phyloP scores from a whole-genome alignment of 2,888 invertebrate genomes.

The Elaeidobius kamerunicus region DNA sequence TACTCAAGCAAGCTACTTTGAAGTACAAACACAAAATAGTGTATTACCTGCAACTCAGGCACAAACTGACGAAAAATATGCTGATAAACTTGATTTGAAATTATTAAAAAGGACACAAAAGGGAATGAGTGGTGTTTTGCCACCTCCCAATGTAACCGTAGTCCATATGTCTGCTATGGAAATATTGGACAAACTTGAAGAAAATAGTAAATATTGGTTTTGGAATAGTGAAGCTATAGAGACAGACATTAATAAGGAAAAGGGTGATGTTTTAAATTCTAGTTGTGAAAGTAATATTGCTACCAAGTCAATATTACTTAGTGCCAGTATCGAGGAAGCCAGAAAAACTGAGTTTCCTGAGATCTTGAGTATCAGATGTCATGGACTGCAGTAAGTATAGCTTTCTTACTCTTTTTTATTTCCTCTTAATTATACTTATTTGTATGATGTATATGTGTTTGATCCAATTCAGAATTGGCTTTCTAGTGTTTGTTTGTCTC shows the following conservation, averaged over 20 bases:
- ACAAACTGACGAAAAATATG: conserved; percentile 36
- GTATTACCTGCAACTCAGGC: conserved; percentile 2
- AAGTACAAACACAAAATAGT: conserved; percentile 8
- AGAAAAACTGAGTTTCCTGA: conserved; percentile 57
- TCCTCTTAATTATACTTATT: not conserved
- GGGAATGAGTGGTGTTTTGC: conserved; percentile 65
- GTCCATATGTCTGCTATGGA: conserved; percentile 63
- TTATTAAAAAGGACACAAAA: conserved; percentile 53
- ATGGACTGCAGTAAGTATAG: conserved; percentile 69
- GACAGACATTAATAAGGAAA: conserved; percentile 15
- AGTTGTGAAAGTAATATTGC: conserved; percentile 30
- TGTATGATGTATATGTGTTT: not conserved
- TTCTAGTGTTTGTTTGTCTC: no score
- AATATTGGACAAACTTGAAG: conserved; percentile 54
- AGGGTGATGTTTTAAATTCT: conserved; percentile 26
- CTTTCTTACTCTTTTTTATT: not conserved
- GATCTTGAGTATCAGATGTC: conserved; percentile 59
- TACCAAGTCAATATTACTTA: conserved; percentile 42
- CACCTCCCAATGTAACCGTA: conserved; percentile 72
- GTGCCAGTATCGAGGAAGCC: conserved; percentile 47
- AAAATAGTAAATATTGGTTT: conserved; percentile 40
- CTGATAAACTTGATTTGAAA: conserved; percentile 45
- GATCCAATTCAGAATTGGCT: no score
- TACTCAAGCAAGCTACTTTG: conserved; percentile 12
- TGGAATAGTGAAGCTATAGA: conserved; percentile 32